Evolutionary conservation across 23 tunicate genomes (phyloP), one percentile per base, ranked within the genome.

Genomic region (Trididemnum miniatum): DNA sequence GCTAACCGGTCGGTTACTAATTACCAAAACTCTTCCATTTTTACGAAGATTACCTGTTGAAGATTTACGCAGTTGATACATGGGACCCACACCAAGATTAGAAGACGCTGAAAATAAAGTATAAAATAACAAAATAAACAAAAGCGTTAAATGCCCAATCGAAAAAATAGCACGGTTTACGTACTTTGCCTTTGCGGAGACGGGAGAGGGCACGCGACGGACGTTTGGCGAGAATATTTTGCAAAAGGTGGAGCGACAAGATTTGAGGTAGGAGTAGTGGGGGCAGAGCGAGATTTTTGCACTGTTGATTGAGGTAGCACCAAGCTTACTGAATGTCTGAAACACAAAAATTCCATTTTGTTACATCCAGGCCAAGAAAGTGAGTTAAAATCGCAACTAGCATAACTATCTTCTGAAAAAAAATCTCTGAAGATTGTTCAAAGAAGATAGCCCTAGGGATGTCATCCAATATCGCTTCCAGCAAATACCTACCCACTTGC

Each of bases 261-360:
- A 35, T 32, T 76, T 25, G 83, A 28, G 22, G 81, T 85, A 65
- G 89, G 89, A 9, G 83, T 85, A 5, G 77, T 76, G 65, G 89
- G 89, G 30, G 89, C 89, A 1, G 89, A 85, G 23, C 3, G 18
- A 3, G 82, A 77, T 29, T 52, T 77, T 20, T 4, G 82, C 2
- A 39, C n/a, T 2, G 66, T 22, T 4, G 75, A 31, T 4, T 27
- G 4, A 30, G 38, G 82, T 39, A 31, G 20, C 3, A 29, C 65
- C 2, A 37, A 37, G 37, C 7, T 22, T 25, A 36, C 9, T 23
- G 75, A 67, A 31, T 37, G 2, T 31, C 75, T 67, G n/a, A 30
- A 67, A 67, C 31, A 67, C 12, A 31, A n/a, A 24, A 62, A 62
- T 18, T 49, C 57, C 12, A 49, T 49, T 49, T 49, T 9, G 18